Evolutionary conservation across 2,113 vertebrate species (phyloP).

Genomic region (Engraulis encrasicolus): DNA sequence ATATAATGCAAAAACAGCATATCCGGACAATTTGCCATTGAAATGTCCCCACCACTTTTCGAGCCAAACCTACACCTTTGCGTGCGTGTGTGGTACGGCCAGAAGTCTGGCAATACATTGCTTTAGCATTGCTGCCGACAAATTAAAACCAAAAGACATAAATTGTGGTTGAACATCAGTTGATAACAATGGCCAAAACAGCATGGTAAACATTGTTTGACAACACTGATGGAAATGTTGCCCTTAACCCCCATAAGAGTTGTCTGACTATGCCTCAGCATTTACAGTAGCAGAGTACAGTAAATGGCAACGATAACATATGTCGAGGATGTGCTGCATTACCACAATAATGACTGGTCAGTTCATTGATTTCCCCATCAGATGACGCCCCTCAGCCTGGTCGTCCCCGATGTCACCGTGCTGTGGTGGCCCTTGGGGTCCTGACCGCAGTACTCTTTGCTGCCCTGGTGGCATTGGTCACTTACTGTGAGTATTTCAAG

Average conservation of each 20-base stretch:
- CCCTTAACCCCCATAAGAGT: too few relatives aligned
- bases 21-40: too few relatives aligned
- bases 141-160: too few relatives aligned
- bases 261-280: too few relatives aligned
- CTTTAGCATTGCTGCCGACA: too few relatives aligned
- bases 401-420: not conserved
- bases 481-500: not conserved
- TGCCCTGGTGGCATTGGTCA: not conserved
- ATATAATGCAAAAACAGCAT: too few relatives aligned
- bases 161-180: too few relatives aligned
- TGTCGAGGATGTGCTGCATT: not conserved
- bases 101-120: too few relatives aligned
- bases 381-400: not conserved
- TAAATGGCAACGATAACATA: not conserved
- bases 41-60: too few relatives aligned
- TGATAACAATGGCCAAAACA: not conserved
- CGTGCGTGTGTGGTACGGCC: too few relatives aligned
- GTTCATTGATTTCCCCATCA: constrained; percentile 17
- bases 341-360: not conserved
- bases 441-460: constrained; percentile 34
- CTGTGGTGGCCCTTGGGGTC: constrained; percentile 30
- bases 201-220: not conserved
- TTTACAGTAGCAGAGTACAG: not conserved
- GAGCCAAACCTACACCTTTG: too few relatives aligned
- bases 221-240: too few relatives aligned